Percentiles rank a stretch among this genome's conserved stretches.
phyloP scores from a whole-genome alignment of 1,140 invertebrate species.

The Colletes latitarsis region DNA sequence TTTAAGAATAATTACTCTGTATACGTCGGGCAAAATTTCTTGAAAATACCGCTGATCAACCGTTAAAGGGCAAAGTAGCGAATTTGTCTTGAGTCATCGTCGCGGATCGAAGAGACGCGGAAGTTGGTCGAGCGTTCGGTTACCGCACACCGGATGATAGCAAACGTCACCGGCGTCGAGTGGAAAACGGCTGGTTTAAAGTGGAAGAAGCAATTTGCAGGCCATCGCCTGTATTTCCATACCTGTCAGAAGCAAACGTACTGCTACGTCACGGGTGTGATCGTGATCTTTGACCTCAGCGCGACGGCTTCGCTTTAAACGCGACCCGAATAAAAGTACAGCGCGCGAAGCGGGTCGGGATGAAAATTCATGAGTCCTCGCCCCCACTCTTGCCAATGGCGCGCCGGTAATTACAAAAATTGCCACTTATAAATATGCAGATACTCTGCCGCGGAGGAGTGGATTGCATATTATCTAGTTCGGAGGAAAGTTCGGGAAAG shows the following conservation, averaged over 20 bases:
- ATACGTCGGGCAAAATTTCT: too few relatives aligned
- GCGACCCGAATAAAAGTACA: constrained; percentile 14
- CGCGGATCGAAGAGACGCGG: constrained; percentile 12
- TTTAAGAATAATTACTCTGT: too few relatives aligned
- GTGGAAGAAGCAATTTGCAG: constrained; percentile 64
- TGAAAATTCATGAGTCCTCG: constrained; percentile 17
- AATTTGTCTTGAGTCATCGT: constrained; percentile 5
- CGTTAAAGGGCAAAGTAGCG: not conserved
- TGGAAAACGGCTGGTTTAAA: constrained; percentile 55
- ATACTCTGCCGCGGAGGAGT: too few relatives aligned
- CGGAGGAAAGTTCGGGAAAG: not conserved
- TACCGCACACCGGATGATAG: constrained; percentile 20
- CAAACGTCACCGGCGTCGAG: constrained; percentile 18
- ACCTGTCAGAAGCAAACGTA: constrained; percentile 53
- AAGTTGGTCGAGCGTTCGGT: constrained; percentile 14
- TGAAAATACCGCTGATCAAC: too few relatives aligned
- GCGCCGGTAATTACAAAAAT: constrained; percentile 32
- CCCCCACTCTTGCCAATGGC: not conserved
- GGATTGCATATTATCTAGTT: not conserved
- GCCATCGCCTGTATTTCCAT: constrained; percentile 60
- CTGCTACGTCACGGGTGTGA: constrained; percentile 45
- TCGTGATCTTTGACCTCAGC: constrained; percentile 46
- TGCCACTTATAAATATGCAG: constrained; percentile 37
- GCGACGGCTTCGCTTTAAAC: constrained; percentile 15
- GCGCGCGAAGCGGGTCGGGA: not conserved